Percentiles rank a stretch among this genome's conserved stretches.
Evolutionary conservation across 1,140 invertebrate species (phyloP).

Genomic region (Mactra quadrangularis): DNA sequence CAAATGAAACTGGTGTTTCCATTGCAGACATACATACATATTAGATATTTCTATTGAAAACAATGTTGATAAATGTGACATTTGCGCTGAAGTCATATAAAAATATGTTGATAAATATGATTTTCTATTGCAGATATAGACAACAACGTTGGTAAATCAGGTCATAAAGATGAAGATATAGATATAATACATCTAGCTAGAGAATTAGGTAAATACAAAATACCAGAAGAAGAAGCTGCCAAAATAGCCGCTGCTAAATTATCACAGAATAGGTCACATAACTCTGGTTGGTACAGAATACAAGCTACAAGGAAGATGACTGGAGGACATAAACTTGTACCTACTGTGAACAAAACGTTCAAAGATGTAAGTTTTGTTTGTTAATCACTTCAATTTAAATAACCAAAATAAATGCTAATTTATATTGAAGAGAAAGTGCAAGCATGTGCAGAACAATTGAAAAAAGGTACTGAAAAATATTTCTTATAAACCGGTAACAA

Average conservation of each 20-base stretch:
- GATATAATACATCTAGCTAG: conserved; percentile 77
- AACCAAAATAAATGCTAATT: too few species aligned
- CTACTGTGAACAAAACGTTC: conserved; percentile 67
- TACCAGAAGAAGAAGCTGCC: conserved; percentile 86
- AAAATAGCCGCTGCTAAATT: conserved; percentile 86
- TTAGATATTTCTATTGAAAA: too few species aligned
- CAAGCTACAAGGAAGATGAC: conserved; percentile 86
- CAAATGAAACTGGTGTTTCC: too few species aligned
- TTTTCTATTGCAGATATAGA: conserved; percentile 29
- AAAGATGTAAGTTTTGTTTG: conserved; percentile 66
- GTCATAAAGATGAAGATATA: conserved; percentile 28
- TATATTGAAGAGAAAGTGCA: too few species aligned
- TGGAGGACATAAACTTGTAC: conserved; percentile 82
- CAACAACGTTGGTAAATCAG: conserved; percentile 33
- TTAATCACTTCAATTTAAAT: too few species aligned
- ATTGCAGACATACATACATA: too few species aligned
- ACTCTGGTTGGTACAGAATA: conserved; percentile 87
- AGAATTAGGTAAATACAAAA: conserved; percentile 85
- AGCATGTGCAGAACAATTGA: too few species aligned
- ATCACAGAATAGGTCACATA: conserved; percentile 85
- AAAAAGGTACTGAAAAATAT: too few species aligned
- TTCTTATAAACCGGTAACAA: too few species aligned
- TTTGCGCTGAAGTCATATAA: too few species aligned
- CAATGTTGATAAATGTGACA: too few species aligned
- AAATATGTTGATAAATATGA: too few species aligned